phyloP scores from a whole-genome alignment of 2,888 invertebrate species.

The Mystacides longicornis region DNA sequence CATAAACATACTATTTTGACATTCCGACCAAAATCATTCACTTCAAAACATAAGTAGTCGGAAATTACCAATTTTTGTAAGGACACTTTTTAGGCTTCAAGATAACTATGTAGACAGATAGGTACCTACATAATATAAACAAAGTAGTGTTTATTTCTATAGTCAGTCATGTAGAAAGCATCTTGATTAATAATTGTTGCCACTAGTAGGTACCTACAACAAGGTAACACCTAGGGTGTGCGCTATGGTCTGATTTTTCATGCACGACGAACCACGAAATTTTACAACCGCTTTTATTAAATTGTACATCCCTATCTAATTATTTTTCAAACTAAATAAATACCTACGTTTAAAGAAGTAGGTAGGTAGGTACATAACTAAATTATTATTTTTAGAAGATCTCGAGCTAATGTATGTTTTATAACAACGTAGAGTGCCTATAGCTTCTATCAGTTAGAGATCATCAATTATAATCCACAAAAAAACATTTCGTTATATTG shows the following conservation, averaged over 20 bases:
- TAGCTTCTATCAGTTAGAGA: too few species aligned
- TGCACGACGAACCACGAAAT: slow-evolving; percentile 7
- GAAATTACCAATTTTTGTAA: too few species aligned
- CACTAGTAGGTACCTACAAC: neutral
- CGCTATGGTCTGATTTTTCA: slow-evolving; percentile 22
- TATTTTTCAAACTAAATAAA: neutral
- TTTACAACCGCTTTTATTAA: neutral
- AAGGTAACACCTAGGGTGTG: slow-evolving; percentile 9
- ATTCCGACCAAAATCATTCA: too few species aligned
- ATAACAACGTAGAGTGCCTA: too few species aligned
- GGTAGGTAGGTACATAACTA: neutral
- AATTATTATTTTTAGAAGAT: neutral
- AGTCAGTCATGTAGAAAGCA: neutral
- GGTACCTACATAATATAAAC: too few species aligned
- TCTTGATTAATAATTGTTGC: slow-evolving; percentile 1
- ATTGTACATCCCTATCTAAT: neutral
- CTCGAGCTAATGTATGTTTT: too few species aligned
- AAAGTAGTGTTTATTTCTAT: neutral
- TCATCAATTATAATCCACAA: too few species aligned
- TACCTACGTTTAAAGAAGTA: neutral
- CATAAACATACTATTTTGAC: too few species aligned
- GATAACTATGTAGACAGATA: too few species aligned
- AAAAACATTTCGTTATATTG: too few species aligned
- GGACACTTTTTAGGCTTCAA: too few species aligned
- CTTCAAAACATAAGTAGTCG: too few species aligned